A percentile compares a stretch with the other conserved stretches of the same genome.
Evolutionary conservation across 2,113 vertebrate species (phyloP).

Genomic region (Hippopotamus amphibius): DNA sequence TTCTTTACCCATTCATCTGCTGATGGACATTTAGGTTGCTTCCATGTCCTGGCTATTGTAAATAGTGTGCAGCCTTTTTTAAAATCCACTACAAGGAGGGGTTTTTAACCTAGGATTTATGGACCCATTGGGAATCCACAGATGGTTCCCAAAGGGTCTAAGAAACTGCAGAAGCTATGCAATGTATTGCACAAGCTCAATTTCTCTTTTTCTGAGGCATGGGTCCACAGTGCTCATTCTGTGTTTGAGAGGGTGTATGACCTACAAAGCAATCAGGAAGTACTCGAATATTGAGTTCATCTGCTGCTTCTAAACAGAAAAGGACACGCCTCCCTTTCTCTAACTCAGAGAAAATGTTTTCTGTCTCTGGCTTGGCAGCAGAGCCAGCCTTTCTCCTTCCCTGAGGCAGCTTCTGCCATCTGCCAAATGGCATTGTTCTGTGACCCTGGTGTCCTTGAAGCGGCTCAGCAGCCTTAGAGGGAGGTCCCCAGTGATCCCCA

Average conservation of each 20-base stretch:
- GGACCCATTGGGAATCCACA: not conserved
- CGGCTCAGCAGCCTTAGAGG: not conserved
- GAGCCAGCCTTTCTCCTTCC: conserved; percentile 57
- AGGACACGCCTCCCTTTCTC: not conserved
- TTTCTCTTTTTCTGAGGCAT: not conserved
- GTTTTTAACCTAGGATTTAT: not conserved
- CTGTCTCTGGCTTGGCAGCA: conserved; percentile 33
- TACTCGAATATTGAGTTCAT: conserved; percentile 6
- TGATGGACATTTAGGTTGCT: too few relatives aligned
- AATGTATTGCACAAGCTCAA: not conserved
- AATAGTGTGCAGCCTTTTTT: not conserved
- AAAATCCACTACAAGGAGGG: not conserved
- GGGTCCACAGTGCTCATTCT: not conserved
- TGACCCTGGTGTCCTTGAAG: conserved; percentile 66
- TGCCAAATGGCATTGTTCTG: conserved; percentile 61
- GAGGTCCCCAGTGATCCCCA: not conserved
- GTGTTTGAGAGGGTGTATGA: not conserved
- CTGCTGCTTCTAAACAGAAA: conserved; percentile 54
- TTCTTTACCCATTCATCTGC: too few relatives aligned
- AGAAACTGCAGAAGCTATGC: not conserved
- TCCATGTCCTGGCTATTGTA: too few relatives aligned
- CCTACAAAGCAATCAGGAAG: conserved; percentile 44
- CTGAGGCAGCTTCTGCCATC: conserved; percentile 64
- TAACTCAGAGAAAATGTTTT: conserved; percentile 56
- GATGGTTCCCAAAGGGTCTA: conserved; percentile 16